Evolutionary conservation across 2,888 invertebrate species (phyloP), one percentile per base, ranked within the genome.

Genomic region (Elmis aenea): DNA sequence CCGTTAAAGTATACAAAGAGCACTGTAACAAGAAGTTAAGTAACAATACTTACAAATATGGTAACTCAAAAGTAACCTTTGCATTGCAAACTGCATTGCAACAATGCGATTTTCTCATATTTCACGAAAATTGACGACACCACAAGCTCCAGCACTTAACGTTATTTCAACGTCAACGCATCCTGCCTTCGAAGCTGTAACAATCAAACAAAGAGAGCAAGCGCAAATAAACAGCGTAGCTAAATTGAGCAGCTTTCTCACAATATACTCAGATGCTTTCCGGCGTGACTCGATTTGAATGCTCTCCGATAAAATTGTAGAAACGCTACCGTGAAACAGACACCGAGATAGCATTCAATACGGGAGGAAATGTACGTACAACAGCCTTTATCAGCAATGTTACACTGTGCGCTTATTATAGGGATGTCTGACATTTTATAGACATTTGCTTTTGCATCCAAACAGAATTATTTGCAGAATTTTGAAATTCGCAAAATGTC

Each of bases 261-360:
- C 40, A 31, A 33, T 38, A 33, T 41, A 44, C 36, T 37, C 42
- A 38, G 33, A 34, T 46, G 38, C 45, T 39, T 45, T 51, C 46
- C 49, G 42, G 42, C 43, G 42, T 41, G 45, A 40, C 33, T 45
- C 45, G 46, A 51, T 50, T 52, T 50, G 42, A 52, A 52, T 46
- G 46, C 42, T 50, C 36, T 24, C 35, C 45, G 48, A 48, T 50
- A 50, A 52, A 49, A 38, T 45, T 39, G 43, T 40, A 40, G 44
- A 45, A 50, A 48, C 36, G 45, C 37, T 38, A 29, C 33, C 32
- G 27, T 29, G 43, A 38, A 46, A 47, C 46, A 46, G 41, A 43
- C 42, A 32, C 22, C 22, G 32, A 33, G 44, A 45, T 50, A 46
- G 45, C 48, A 47, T 43, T 46, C 46, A 41, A 37, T 36, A 50